Evolutionary conservation across 2,113 vertebrate species (phyloP), one percentile per base, ranked within the genome.

Genomic region (Pholis gunnellus): DNA sequence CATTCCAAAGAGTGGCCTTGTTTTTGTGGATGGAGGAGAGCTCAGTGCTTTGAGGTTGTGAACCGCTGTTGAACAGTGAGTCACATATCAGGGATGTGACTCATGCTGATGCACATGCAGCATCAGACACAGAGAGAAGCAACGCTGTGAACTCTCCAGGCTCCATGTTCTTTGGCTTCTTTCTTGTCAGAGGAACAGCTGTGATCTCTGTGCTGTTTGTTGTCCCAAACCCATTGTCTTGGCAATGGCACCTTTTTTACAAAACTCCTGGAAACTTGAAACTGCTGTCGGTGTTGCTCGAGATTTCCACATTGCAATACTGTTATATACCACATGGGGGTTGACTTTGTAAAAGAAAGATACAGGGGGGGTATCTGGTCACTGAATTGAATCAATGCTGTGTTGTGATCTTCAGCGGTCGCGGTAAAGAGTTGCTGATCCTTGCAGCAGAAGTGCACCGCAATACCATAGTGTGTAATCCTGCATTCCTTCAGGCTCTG

Each of bases 1-100:
- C 90, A 92, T 94, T 94, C 94, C 94, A 94, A 95, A 95, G 92
- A 94, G 90, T 81, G 89, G 78, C 89, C 85, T 91, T 90, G 70
- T 82, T 87, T 54, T 75, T 70, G 29, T 70, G 60, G 64, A 78
- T 10, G 22, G 59, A 75, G 72, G 64, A 46, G 79, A 84, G 46
- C 83, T 86, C 0, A 0, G 7, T 48, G 38, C n/a, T 89, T 79
- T 70, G 31, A 57, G 57, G 64, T 66, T 60, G 44, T 82, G 86
- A 81, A 81, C 79, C 75, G 27, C 48, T 82, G 75, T 87, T 44
- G 75, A 79, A 75, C 63, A 82, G 54, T 86, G 86, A 90, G 82
- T 89, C 84, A 83, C 54, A 38, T 88, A 82, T 87, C 81, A 84
- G 85, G 63, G 68, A 40, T 36, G 59, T 83, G 86, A 90, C 75